Evolutionary conservation across 2,113 vertebrate species (phyloP).

Genomic region (Osmerus eperlanus): DNA sequence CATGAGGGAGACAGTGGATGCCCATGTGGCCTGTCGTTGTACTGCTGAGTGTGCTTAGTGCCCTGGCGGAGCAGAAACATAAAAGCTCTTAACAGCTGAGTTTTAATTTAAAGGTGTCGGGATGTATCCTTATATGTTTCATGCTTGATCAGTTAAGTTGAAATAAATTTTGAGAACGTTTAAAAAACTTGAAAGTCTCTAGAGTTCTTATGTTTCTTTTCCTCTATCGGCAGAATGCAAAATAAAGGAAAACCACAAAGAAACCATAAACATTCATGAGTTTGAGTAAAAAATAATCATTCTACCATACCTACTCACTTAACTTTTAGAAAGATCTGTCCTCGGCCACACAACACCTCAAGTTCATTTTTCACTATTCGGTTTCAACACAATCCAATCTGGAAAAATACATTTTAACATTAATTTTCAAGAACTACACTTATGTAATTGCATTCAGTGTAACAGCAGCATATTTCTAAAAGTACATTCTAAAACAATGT

Average conservation of each 20-base stretch:
- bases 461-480: conserved; percentile 30
- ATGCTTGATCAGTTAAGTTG: conserved; percentile 6
- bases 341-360: background rate
- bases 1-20: conserved; percentile 51
- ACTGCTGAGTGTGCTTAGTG: conserved; percentile 57
- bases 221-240: background rate
- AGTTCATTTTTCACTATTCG: conserved; percentile 5
- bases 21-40: conserved; percentile 68
- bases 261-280: no score
- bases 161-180: conserved; percentile 38
- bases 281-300: no score
- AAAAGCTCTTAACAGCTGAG: background rate
- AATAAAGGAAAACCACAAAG: background rate
- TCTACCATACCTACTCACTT: no score
- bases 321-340: no score
- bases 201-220: background rate
- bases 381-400: background rate
- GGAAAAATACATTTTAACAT: background rate
- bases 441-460: conserved; percentile 19
- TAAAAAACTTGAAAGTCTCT: background rate
- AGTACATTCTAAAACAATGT: background rate
- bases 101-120: background rate
- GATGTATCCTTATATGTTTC: background rate
- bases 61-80: background rate
- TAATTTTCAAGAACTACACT: background rate